These are phyloP conservation scores for Drosophila monieri DNA, from an alignment of 2,888 invertebrate species.

Conservation along the genomic window DNA sequence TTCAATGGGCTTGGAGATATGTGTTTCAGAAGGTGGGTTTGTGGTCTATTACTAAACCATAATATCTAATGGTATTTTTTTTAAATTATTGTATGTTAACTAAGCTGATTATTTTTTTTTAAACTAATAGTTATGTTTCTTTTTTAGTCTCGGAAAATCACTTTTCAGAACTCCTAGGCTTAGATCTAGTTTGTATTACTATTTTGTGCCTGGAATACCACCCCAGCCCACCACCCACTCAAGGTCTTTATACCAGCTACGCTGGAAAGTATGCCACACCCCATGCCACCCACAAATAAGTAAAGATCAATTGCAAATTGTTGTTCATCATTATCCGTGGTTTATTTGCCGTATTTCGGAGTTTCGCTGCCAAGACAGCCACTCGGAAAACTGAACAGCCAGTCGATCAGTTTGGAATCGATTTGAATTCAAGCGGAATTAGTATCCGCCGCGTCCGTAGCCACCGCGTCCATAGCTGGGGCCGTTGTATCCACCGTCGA, in stretches of 20 bases:
- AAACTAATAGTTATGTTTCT: too few relatives aligned
- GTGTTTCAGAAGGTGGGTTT: background rate
- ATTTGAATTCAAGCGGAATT: slow-evolving; percentile 24
- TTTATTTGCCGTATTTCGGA: slow-evolving; percentile 50
- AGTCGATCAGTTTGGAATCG: slow-evolving; percentile 12
- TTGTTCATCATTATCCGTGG: slow-evolving; percentile 64
- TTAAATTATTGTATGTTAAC: too few relatives aligned
- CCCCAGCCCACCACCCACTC: background rate
- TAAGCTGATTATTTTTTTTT: too few relatives aligned
- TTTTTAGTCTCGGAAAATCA: background rate
- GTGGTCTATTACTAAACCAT: too few relatives aligned
- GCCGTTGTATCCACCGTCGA: slow-evolving; percentile 45
- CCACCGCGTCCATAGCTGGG: slow-evolving; percentile 23
- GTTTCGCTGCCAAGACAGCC: slow-evolving; percentile 30
- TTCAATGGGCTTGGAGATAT: too few relatives aligned
- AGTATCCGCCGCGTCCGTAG: slow-evolving; percentile 50
- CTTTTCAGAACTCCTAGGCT: too few relatives aligned
- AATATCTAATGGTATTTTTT: too few relatives aligned
- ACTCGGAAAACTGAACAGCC: slow-evolving; percentile 33
- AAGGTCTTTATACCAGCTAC: slow-evolving; percentile 1
- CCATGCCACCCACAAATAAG: background rate
- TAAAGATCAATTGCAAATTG: slow-evolving; percentile 32
- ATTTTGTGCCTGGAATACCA: background rate
- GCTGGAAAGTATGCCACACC: slow-evolving; percentile 62
- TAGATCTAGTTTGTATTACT: background rate